Base-by-base conservation (phyloP, 2,888 invertebrate species). In the Lepas anatifera region DNA sequence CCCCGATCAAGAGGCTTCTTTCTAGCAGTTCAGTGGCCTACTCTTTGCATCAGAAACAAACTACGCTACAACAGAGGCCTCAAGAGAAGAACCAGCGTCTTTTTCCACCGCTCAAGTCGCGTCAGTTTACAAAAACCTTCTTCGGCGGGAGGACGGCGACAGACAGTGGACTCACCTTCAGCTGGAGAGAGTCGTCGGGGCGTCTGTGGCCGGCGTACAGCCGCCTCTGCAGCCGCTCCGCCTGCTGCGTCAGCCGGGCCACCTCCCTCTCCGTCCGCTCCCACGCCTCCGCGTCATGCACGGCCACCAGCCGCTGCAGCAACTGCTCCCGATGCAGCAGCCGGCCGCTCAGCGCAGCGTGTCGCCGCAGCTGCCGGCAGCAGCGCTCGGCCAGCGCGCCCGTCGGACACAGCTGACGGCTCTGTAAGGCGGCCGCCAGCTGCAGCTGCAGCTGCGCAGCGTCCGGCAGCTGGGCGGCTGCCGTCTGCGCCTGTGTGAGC, bases 381-480 rank as follows among this genome's bases (percentile, higher is more conserved):
- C 0, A 91, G 89, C 81, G 95, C 94, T 95, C 95, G 95, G 74
- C 90, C 89, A 69, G 95, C 90, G 74, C 88, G 83, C 82, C 95
- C 95, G 81, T 95, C 92, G 83, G 90, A 95, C 82, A 95, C 85
- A 77, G 87, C 82, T 81, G 87, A 83, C 78, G 87, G 81, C 74
- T 87, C 86, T 79, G 87, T 87, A 0, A 86, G 98, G 68, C 95
- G 98, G 78, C 97, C 98, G 80, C 96, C 98, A 0, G 89, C 93
- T 79, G 96, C 96, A 0, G 82, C 95, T 37, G 98, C 98, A 46
- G 98, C 98, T 82, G 99, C 98, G 79, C 84, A 98, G 74, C 97
- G 97, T 0, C 95, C 98, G 41, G 95, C 99, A 71, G 97, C 97
- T 0, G 98, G 98, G 78, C 97, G 97, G 0, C 86, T 99, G 58